Evolutionary conservation across 2,888 invertebrate genomes (phyloP).

Genomic region (Pachliopta kotzebuea): DNA sequence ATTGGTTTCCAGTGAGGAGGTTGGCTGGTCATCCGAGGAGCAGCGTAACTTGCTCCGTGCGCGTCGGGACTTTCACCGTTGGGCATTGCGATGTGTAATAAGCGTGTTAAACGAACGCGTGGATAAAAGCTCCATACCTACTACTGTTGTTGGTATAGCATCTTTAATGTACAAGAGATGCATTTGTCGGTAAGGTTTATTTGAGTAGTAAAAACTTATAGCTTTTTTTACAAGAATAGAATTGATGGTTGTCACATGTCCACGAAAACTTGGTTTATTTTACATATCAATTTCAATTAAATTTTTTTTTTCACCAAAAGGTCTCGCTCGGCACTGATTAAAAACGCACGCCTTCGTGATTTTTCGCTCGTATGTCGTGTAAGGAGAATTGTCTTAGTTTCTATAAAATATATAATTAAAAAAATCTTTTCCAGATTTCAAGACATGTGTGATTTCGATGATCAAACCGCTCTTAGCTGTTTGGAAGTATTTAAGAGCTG

Average conservation of each 20-base stretch:
- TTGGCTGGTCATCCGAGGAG: slow-evolving; percentile 75
- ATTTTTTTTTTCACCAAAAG: too few relatives aligned
- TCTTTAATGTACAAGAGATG: slow-evolving; percentile 52
- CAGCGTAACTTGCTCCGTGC: slow-evolving; percentile 74
- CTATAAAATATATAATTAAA: too few relatives aligned
- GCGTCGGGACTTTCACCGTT: slow-evolving; percentile 79
- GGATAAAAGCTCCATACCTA: slow-evolving; percentile 40
- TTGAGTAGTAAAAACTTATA: too few relatives aligned
- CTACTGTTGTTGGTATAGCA: slow-evolving; percentile 46
- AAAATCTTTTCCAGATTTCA: slow-evolving; percentile 55
- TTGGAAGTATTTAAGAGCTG: slow-evolving; percentile 81
- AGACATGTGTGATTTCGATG: slow-evolving; percentile 80
- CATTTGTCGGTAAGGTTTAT: slow-evolving; percentile 46
- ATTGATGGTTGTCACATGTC: too few relatives aligned
- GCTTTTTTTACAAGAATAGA: too few relatives aligned
- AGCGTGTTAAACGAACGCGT: slow-evolving; percentile 47
- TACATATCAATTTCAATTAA: too few relatives aligned
- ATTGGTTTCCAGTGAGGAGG: slow-evolving; percentile 59
- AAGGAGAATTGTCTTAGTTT: too few relatives aligned
- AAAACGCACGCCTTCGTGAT: too few relatives aligned
- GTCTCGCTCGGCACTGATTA: too few relatives aligned
- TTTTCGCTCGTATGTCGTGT: too few relatives aligned
- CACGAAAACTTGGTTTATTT: too few relatives aligned
- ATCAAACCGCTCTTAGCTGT: slow-evolving; percentile 72
- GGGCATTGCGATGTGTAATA: slow-evolving; percentile 65